phyloP scores from a whole-genome alignment of 2,113 vertebrate species.

The Isurus oxyrinchus region DNA sequence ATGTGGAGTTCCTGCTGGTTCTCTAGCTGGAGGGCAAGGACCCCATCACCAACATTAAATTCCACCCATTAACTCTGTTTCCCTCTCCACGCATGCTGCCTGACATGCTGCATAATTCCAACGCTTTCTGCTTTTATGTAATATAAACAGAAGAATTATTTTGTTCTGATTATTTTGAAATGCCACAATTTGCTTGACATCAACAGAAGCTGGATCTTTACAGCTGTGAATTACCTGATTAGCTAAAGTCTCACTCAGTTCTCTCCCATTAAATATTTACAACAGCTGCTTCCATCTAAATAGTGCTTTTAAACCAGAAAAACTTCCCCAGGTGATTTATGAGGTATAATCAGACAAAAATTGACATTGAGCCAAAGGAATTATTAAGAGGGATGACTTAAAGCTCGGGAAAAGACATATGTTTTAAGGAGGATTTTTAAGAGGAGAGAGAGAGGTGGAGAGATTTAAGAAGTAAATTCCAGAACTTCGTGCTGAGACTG shows the following conservation, averaged over 20 bases:
- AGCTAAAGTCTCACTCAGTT: background rate
- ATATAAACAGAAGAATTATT: background rate
- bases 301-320: background rate
- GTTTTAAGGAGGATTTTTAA: background rate
- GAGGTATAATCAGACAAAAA: background rate
- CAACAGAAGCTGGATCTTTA: background rate
- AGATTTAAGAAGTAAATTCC: background rate
- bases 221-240: background rate
- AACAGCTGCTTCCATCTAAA: background rate
- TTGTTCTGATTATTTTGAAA: constrained; percentile 1
- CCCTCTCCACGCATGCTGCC: background rate
- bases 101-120: background rate
- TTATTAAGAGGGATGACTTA: background rate
- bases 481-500: background rate
- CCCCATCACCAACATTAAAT: background rate
- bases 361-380: background rate
- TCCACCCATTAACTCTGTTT: background rate
- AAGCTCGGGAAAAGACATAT: background rate
- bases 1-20: no score
- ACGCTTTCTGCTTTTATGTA: background rate
- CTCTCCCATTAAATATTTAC: background rate
- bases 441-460: background rate
- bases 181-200: background rate
- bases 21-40: no score
- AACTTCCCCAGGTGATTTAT: background rate